Conservation (phyloP, 2,888 invertebrate genomes). For the Cryptus viduatorius region DNA sequence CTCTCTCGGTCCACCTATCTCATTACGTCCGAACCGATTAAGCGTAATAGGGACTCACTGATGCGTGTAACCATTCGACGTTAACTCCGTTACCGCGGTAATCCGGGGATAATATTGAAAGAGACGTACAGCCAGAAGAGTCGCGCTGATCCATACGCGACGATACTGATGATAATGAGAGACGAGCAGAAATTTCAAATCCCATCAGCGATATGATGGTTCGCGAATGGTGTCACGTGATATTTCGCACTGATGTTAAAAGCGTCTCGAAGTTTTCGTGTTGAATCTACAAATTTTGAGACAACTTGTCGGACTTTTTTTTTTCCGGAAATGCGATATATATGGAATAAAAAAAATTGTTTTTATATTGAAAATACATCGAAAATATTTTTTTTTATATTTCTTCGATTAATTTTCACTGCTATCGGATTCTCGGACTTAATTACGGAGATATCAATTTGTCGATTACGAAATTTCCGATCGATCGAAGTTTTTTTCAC, state of each 20-base stretch:
- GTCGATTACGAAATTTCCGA: background rate
- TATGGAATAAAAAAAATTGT: too few relatives aligned
- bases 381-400: too few relatives aligned
- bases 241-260: background rate
- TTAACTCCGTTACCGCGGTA: conserved; percentile 68
- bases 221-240: background rate
- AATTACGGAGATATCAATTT: background rate
- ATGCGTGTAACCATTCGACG: conserved; percentile 73
- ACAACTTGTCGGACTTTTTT: too few relatives aligned
- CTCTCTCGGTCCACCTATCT: conserved; percentile 67
- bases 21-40: conserved; percentile 75
- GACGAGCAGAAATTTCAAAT: background rate
- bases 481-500: background rate
- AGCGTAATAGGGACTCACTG: conserved; percentile 71
- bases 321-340: too few relatives aligned
- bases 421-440: background rate
- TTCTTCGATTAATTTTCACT: too few relatives aligned
- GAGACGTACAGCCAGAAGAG: conserved; percentile 12
- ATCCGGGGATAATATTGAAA: conserved; percentile 67
- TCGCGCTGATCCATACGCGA: conserved; percentile 4
- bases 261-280: background rate
- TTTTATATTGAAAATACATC: too few relatives aligned
- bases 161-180: background rate
- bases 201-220: background rate
- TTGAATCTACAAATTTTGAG: background rate